Evolutionary conservation across 2,113 vertebrate genomes (phyloP), one percentile per base, ranked within the genome.

Genomic region (Puma concolor): DNA sequence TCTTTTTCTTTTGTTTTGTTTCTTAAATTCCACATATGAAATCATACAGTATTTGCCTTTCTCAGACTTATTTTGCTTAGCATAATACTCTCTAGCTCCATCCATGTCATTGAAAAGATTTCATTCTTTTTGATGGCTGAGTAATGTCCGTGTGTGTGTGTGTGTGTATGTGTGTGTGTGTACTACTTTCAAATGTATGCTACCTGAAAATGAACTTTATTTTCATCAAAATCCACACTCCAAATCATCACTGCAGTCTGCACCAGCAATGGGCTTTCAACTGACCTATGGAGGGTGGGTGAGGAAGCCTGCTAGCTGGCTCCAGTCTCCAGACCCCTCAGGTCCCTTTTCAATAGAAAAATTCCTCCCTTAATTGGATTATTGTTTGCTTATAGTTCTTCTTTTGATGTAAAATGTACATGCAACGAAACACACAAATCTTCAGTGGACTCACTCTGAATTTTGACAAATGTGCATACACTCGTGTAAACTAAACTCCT

Each of bases 251-350:
- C 1, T 15, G 41, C 7, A 38, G 23, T 57, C 41, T 76, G 27
- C 44, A 77, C 14, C 57, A 67, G 41, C 36, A 31, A 2, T 0
- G 6, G 50, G 52, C 31, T 80, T 85, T n/a, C 33, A 33, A 12
- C 12, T 36, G 23, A 41, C 36, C 23, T 12, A 38, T 4, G 11
- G 5, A 11, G 21, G 23, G 16, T n/a, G 33, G 31, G 4, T 0
- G 6, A 5, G n/a, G 16, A 4, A 23, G 25, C 4, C 3, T 1
- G 4, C 21, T 0, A n/a, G 85, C 52, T 4, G 17, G 25, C 36
- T 15, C 13, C 36, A 7, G 71, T 36, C 12, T 11, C 31, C 31
- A 23, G 44, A 33, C 15, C 11, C 44, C 60, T 7, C 15, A 41
- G 23, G n/a, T 48, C 54, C 15, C 48, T 44, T 12, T 25, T 21